Base-by-base conservation (phyloP, 2,888 invertebrate species). In the Synanthedon myopaeformis region DNA sequence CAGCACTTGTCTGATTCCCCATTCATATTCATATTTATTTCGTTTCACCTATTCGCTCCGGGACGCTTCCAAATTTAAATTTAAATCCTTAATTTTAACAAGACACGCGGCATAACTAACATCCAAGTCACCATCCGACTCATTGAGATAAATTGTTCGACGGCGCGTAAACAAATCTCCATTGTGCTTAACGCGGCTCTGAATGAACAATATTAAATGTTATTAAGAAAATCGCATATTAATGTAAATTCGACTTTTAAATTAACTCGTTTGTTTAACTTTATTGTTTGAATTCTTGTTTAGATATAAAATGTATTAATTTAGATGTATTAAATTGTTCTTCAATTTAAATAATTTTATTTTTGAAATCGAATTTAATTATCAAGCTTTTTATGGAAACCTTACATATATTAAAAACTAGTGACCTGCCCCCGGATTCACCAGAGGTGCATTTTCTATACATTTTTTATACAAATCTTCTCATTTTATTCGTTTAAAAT, bases 1-100 rank as follows among this genome's bases (percentile, higher is more conserved):
- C 65, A 69, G 74, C 72, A 74, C 81, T 81, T 77, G 76, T 79
- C 79, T 79, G 80, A 80, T 79, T 80, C 75, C 64, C 80, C 76
- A 87, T 88, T 88, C 87, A 88, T 87, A 88, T 88, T 87, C 87
- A 88, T 87, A 87, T 87, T 87, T 85, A 84, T 83, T 84, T 82
- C 84, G 77, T 80, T 84, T 78, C 79, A 84, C 82, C 82, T 80
- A 82, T 76, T 77, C 80, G 79, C 79, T 74, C 69, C 70, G 69
- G 74, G 74, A 72, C 64, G 66, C 67, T 70, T 71, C 68, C 65
- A 69, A 76, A 82, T 83, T 83, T 76, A 75, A 83, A 77, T 76
- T 75, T 74, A 75, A 78, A 85, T 84, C 79, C 77, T 79, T 79
- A 79, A 82, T 82, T 83, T 82, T 78, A 82, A 82, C 82, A 80